These are phyloP conservation scores for Euzophera pinguis DNA, from an alignment of 2,888 invertebrate genomes.

Conservation along the genomic window DNA sequence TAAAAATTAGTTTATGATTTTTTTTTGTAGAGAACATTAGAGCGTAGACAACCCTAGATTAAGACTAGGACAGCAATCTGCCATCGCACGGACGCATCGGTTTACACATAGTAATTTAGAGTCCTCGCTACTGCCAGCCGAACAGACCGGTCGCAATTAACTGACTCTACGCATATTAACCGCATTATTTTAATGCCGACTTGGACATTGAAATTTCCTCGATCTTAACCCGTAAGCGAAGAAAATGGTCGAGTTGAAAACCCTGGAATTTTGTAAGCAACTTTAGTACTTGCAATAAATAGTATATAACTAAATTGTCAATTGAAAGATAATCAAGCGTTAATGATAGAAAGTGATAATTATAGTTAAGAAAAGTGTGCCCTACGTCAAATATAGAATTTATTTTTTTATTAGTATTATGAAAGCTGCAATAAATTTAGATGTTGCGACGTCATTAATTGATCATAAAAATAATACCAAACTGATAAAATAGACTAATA, in stretches of 20 bases:
- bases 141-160: slow-evolving; percentile 67
- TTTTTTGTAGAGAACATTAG: not conserved
- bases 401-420: too few species aligned
- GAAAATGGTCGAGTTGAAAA: not conserved
- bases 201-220: slow-evolving; percentile 4
- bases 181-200: not conserved
- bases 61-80: slow-evolving; percentile 48
- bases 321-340: too few species aligned
- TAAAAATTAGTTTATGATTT: too few species aligned
- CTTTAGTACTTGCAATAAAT: not conserved
- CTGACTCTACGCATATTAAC: slow-evolving; percentile 60
- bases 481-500: too few species aligned
- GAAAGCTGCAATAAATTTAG: too few species aligned
- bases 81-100: slow-evolving; percentile 50
- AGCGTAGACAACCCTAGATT: slow-evolving; percentile 31
- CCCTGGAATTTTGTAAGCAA: not conserved
- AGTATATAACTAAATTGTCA: too few species aligned
- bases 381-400: too few species aligned
- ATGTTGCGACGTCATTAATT: too few species aligned
- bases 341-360: too few species aligned
- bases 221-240: not conserved
- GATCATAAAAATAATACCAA: too few species aligned
- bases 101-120: slow-evolving; percentile 62
- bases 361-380: too few species aligned
- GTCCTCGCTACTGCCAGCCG: slow-evolving; percentile 49